phyloP scores from a whole-genome alignment of 2,888 invertebrate species.

The Eupithecia insigniata region DNA sequence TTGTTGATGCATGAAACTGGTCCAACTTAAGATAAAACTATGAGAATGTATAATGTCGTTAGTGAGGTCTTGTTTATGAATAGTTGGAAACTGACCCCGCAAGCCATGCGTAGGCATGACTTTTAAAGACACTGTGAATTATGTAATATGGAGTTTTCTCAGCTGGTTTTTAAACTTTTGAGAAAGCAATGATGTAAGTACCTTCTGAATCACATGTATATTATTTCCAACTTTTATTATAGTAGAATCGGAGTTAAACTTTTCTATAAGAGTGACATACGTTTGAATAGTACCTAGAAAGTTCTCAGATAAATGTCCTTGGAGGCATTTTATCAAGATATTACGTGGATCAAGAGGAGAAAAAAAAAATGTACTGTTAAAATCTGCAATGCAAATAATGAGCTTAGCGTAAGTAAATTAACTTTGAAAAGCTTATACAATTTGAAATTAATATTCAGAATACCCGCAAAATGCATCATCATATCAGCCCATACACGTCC shows the following conservation, averaged over 20 bases:
- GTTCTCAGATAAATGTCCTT: neutral
- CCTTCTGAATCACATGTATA: neutral
- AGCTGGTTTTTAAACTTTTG: conserved; percentile 1
- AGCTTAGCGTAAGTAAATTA: too few species aligned
- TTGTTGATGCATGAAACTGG: conserved; percentile 79
- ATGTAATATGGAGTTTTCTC: neutral
- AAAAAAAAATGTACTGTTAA: too few species aligned
- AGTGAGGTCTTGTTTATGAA: conserved; percentile 33
- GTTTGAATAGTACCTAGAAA: neutral
- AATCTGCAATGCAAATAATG: too few species aligned
- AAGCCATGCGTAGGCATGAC: neutral
- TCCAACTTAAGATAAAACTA: conserved; percentile 73
- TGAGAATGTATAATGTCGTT: conserved; percentile 56
- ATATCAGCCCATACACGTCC: too few species aligned
- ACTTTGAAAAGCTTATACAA: too few species aligned
- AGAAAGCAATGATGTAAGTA: neutral
- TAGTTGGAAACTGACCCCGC: conserved; percentile 27
- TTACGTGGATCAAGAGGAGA: too few species aligned
- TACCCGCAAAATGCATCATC: too few species aligned
- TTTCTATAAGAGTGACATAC: neutral
- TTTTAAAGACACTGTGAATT: conserved; percentile 4
- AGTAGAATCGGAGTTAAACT: neutral
- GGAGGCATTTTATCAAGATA: neutral
- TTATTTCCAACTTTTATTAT: neutral
- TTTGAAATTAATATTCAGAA: too few species aligned